Evolutionary conservation across 2,113 vertebrate species (phyloP), one percentile per base, ranked within the genome.

Genomic region (Monopterus albus): DNA sequence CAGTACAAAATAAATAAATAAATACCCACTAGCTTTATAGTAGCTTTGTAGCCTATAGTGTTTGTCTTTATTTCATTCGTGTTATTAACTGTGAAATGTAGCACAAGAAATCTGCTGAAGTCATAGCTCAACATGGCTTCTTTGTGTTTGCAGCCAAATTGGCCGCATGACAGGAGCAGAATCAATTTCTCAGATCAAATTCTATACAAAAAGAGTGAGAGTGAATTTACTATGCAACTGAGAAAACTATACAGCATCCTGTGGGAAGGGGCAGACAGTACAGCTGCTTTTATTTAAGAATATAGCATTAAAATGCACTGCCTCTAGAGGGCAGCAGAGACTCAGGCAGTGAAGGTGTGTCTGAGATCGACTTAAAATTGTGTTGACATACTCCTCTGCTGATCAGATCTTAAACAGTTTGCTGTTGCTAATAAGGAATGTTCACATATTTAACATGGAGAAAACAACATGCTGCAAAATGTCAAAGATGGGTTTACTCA

Each of bases 301-400:
- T 31, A 31, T 69, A 43, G 36, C 11, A 31, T 64, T 4, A 9
- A 5, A 20, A 25, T 13, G 1, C 6, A 9, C 12, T 1, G 13
- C 13, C 75, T 0, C 51, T 40, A 81, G 87, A 66, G 81, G 25
- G 76, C 73, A 70, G 78, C 67, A 87, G 57, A 78, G 66, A 56
- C 28, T 63, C 46, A 65, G 4, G 12, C 10, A 35, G 9, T 26
- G 26, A 50, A 33, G 8, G 13, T 47, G 8, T 18, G 4, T 29
- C 5, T 21, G 10, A 25, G 10, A 7, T 43, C 6, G 31, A 38
- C 18, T 60, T 13, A 12, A 20, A 1, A 18, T 42, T 81, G 23
- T 52, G 10, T 50, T 50, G 15, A 11, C n/a, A 49, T 17, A 5
- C 14, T 1, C 12, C 39, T 62, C 13, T 45, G 20, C 14, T 65